Evolutionary conservation across 2,888 invertebrate genomes (phyloP).

Genomic region (Tipula confusa): DNA sequence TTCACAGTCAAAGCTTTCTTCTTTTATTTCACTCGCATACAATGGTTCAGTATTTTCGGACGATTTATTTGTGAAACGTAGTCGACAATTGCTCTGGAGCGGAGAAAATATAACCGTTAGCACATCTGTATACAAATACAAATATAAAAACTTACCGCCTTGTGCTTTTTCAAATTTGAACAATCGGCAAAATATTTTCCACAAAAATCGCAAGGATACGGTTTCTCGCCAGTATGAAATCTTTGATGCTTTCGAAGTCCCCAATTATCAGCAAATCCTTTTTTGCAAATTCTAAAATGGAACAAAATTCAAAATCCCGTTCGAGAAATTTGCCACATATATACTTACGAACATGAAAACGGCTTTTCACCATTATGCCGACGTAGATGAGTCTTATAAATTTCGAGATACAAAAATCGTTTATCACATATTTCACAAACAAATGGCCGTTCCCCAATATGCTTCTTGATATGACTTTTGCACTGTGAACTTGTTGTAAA

Average conservation of each 20-base stretch:
- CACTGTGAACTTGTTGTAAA: constrained; percentile 73
- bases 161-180: constrained; percentile 57
- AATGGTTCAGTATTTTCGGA: not conserved
- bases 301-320: not conserved
- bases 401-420: constrained; percentile 57
- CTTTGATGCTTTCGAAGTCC: constrained; percentile 63
- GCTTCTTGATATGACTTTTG: constrained; percentile 57
- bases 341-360: constrained; percentile 55
- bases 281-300: constrained; percentile 48
- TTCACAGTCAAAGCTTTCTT: not conserved
- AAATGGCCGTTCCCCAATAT: constrained; percentile 54
- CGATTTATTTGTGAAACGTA: not conserved
- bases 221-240: constrained; percentile 62
- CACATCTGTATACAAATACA: not conserved
- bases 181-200: constrained; percentile 64
- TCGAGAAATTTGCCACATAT: not conserved
- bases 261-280: constrained; percentile 58
- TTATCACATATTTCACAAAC: constrained; percentile 56
- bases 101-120: not conserved
- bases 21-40: not conserved
- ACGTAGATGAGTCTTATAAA: constrained; percentile 62
- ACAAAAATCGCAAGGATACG: constrained; percentile 50
- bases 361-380: constrained; percentile 64
- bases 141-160: not conserved
- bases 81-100: not conserved